Conservation (phyloP, 2,113 vertebrate species). For the Gallinago jamesoni region DNA sequence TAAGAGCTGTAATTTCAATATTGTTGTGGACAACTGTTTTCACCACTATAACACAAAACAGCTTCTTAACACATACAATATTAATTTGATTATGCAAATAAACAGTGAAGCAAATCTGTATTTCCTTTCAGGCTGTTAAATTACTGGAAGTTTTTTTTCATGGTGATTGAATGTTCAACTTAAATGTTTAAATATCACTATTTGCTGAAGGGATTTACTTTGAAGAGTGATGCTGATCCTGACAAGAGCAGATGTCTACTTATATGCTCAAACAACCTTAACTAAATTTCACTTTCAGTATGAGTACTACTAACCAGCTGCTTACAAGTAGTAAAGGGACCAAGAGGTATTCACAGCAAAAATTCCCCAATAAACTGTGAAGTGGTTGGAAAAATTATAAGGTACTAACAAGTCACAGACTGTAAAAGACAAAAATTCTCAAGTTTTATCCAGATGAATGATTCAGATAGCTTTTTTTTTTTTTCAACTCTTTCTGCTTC, state of each 20-base stretch:
- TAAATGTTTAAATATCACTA: not conserved
- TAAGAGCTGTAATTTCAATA: not conserved
- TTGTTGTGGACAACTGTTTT: not conserved
- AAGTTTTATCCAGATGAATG: not conserved
- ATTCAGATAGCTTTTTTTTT: not conserved
- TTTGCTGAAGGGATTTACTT: not conserved
- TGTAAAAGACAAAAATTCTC: not conserved
- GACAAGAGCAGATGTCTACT: not conserved
- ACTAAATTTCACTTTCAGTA: not conserved
- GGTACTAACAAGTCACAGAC: not conserved
- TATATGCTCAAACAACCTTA: not conserved
- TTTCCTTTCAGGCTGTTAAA: not conserved
- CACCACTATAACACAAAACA: not conserved
- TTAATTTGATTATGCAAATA: not conserved
- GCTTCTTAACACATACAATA: not conserved
- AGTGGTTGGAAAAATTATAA: not conserved
- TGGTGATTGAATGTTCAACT: not conserved
- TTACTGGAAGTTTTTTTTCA: not conserved
- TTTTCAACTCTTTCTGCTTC: not conserved
- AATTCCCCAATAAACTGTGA: not conserved
- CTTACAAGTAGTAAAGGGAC: not conserved
- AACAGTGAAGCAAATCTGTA: not conserved
- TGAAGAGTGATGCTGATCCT: not conserved
- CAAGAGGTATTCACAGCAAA: not conserved
- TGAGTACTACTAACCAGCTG: not conserved